Evolutionary conservation across 2,888 invertebrate species (phyloP).

Genomic region (Drosophila histrio): DNA sequence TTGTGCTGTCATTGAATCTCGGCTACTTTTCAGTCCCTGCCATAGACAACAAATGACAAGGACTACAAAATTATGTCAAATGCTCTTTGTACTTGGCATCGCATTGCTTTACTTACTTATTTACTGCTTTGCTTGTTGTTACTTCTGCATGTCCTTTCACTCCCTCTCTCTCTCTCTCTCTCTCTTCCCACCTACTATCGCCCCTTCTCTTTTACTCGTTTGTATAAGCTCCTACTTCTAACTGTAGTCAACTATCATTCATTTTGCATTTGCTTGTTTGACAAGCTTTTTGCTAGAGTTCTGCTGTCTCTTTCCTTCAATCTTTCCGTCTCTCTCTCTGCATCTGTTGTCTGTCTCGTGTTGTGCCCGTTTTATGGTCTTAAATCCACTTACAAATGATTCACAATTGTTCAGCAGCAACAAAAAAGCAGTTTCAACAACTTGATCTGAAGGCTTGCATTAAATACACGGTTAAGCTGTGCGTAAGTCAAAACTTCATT

Average conservation of each 20-base stretch:
- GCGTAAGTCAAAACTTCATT: too few species aligned
- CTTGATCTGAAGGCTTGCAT: slow-evolving; percentile 5
- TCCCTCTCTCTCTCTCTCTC: neutral
- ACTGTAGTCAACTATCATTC: slow-evolving; percentile 37
- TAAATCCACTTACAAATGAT: slow-evolving; percentile 39
- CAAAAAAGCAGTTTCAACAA: neutral
- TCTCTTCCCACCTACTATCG: too few species aligned
- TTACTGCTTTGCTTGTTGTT: slow-evolving; percentile 16
- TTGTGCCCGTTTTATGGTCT: slow-evolving; percentile 8
- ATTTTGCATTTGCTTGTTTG: slow-evolving; percentile 36
- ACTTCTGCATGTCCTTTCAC: neutral
- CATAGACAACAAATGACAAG: slow-evolving; percentile 36
- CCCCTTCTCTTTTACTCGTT: neutral
- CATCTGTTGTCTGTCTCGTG: neutral
- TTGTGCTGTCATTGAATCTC: slow-evolving; percentile 36
- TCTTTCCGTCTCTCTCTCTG: neutral
- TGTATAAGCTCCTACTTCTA: slow-evolving; percentile 21
- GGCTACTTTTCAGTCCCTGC: slow-evolving; percentile 34
- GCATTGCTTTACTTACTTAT: slow-evolving; percentile 46
- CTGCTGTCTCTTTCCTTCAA: neutral
- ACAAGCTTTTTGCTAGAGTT: slow-evolving; percentile 28
- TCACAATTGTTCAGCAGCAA: slow-evolving; percentile 9
- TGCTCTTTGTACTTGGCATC: slow-evolving; percentile 44
- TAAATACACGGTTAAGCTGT: neutral
- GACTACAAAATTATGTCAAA: slow-evolving; percentile 66